These are phyloP conservation scores for Cheilosia variabilis DNA, from an alignment of 2,888 invertebrate species.

Conservation along the genomic window DNA sequence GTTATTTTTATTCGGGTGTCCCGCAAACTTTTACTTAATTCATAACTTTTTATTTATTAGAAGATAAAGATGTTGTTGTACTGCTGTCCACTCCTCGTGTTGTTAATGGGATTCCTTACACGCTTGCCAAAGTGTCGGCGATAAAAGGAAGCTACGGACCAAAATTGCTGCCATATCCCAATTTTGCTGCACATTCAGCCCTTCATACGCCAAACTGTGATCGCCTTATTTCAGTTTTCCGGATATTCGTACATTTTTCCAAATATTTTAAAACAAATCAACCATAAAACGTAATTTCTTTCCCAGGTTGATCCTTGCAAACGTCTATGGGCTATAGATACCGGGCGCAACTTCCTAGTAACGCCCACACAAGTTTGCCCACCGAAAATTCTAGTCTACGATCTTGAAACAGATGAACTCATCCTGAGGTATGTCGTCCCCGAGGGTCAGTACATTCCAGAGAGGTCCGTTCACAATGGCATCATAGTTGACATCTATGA, in stretches of 20 bases:
- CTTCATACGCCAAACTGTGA: constrained; percentile 9
- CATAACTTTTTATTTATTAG: neutral
- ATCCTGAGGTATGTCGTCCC: constrained; percentile 42
- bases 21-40: too few species aligned
- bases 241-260: constrained; percentile 39
- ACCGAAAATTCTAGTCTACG: constrained; percentile 49
- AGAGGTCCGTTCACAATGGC: constrained; percentile 42
- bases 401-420: constrained; percentile 39
- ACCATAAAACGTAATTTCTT: neutral
- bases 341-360: constrained; percentile 40
- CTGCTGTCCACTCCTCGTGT: constrained; percentile 39
- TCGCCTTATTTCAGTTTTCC: constrained; percentile 57
- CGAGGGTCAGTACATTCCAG: constrained; percentile 49
- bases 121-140: constrained; percentile 16
- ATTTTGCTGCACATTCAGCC: constrained; percentile 43
- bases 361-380: constrained; percentile 30
- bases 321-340: constrained; percentile 59
- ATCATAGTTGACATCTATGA: constrained; percentile 84
- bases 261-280: neutral
- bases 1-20: too few species aligned
- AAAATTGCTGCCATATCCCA: constrained; percentile 41
- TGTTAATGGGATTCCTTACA: constrained; percentile 38
- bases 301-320: constrained; percentile 49
- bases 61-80: neutral
- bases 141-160: constrained; percentile 28